Evolutionary conservation across 2,888 invertebrate species (phyloP), one percentile per base, ranked within the genome.

Genomic region (Platycheirus rosarum): DNA sequence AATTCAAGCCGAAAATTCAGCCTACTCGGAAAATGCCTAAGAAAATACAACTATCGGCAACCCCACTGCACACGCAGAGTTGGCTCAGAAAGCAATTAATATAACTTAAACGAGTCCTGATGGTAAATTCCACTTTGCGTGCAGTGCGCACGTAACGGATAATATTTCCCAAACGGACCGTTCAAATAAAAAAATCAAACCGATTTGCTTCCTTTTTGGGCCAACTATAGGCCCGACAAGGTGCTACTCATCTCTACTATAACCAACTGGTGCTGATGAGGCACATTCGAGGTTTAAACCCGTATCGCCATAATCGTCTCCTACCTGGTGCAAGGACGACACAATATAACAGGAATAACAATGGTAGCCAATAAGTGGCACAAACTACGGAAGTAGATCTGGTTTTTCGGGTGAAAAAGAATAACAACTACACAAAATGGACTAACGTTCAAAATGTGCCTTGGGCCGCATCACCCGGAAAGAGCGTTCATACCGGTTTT

Each of bases 71-170:
- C n/a, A 16, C 35, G 13, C 11, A 11, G 37, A 49, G 51, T 26
- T 37, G 62, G 63, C 63, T 71, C 55, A 73, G 77, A 73, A 82
- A 73, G 82, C 82, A 82, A 82, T 82, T 82, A 82, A 82, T 82
- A 82, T 82, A 82, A 82, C 82, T 82, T 82, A 82, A 82, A 82
- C 82, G 71, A 82, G 82, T 77, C 82, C 82, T 77, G 77, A 62
- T 77, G 82, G 82, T 73, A 77, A 77, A 73, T 77, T 76, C 77
- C 73, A 82, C 71, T 82, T 77, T 77, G 71, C 68, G 82, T 51
- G 63, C 79, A 79, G 69, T 74, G 57, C 46, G 62, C 82, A 77
- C 82, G 82, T 82, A 82, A 77, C 82, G 77, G 82, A 77, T 77
- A 82, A 82, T 82, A 82, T 77, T 71, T 82, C 82, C 82, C 82